phyloP scores from a whole-genome alignment of 2,888 invertebrate species.

The Zootermopsis nevadensis region DNA sequence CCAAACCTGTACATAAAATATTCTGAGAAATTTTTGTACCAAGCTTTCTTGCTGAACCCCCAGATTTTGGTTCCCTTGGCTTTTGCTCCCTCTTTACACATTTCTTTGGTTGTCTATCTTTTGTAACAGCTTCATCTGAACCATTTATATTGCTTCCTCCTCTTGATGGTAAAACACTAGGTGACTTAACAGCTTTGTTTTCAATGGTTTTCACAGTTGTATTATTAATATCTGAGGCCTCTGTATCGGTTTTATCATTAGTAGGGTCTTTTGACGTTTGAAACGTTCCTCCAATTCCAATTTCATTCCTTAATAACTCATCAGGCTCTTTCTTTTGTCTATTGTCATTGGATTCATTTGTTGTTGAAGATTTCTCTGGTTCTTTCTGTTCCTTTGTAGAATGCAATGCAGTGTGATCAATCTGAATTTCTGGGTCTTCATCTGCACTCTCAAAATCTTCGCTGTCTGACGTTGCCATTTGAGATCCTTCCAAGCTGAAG shows the following conservation, averaged over 20 bases:
- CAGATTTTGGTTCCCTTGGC: constrained; percentile 50
- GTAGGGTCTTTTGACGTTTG: neutral
- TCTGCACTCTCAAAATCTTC: constrained; percentile 84
- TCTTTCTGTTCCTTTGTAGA: neutral
- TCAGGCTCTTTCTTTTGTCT: neutral
- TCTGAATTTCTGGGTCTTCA: constrained; percentile 67
- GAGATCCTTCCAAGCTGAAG: neutral
- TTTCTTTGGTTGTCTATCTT: constrained; percentile 46
- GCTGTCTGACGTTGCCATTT: constrained; percentile 79
- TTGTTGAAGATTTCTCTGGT: neutral
- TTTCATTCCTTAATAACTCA: neutral
- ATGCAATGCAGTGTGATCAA: neutral
- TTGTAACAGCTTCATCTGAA: neutral
- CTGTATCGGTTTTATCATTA: neutral
- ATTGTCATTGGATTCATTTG: neutral
- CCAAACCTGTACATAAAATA: neutral
- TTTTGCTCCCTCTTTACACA: constrained; percentile 53
- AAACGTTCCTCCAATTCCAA: neutral
- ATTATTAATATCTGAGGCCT: neutral
- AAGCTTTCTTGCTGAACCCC: constrained; percentile 55
- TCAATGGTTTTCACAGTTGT: neutral
- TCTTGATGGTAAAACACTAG: neutral
- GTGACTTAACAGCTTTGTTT: neutral
- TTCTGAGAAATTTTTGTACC: constrained; percentile 54
- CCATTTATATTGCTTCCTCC: neutral